Percentiles rank a stretch among this genome's conserved stretches.
phyloP scores from a whole-genome alignment of 2,113 vertebrate genomes.

The Silurus asotus region DNA sequence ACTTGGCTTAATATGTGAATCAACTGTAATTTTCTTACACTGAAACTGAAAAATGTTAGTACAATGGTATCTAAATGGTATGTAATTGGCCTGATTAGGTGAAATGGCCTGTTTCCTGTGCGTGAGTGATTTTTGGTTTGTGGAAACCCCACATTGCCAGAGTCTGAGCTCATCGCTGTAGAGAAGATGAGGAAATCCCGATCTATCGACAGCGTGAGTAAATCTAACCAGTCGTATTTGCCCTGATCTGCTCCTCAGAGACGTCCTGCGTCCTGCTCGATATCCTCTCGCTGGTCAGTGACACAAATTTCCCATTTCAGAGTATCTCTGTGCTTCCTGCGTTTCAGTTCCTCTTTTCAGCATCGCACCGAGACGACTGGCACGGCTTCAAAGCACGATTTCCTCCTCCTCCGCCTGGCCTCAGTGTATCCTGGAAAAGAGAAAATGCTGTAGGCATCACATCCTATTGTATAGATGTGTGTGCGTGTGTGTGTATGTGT shows the following conservation, averaged over 20 bases:
- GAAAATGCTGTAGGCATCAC: neutral
- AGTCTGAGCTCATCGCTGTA: neutral
- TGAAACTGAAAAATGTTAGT: neutral
- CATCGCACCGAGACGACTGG: conserved; percentile 13
- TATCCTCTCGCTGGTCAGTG: conserved; percentile 22
- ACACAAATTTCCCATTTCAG: conserved; percentile 1
- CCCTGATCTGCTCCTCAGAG: neutral
- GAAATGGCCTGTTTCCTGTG: conserved; percentile 24
- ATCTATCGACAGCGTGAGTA: neutral
- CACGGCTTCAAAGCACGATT: conserved; percentile 24
- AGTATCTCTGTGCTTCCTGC: conserved; percentile 10
- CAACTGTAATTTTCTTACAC: neutral
- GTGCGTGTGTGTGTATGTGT: neutral
- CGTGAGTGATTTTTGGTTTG: neutral
- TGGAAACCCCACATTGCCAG: neutral
- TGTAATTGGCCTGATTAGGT: conserved; percentile 20
- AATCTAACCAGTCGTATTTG: neutral
- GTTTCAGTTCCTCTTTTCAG: conserved; percentile 20
- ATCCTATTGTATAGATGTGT: conserved; percentile 9
- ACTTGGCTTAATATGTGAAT: too few species aligned
- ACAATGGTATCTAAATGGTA: conserved; percentile 21
- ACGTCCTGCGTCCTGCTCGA: neutral
- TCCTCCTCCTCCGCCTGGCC: conserved; percentile 36
- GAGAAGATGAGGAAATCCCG: neutral
- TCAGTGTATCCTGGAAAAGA: conserved; percentile 35